Conservation (phyloP, 2,113 vertebrate genomes). For the Girardinichthys multiradiatus region DNA sequence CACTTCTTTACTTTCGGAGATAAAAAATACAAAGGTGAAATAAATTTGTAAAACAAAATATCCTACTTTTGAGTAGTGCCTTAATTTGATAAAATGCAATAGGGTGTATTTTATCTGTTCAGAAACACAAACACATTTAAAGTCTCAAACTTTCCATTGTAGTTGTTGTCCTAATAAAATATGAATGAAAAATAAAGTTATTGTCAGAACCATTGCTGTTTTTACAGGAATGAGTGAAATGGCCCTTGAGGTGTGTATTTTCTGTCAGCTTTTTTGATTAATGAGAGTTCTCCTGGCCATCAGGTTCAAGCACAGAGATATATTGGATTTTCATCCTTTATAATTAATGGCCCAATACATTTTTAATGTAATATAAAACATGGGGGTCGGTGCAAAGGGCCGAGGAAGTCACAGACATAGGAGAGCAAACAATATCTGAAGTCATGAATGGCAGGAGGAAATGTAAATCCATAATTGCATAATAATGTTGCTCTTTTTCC, state of each 20-base stretch:
- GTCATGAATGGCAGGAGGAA: background rate
- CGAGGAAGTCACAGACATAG: no score
- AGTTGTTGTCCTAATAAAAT: background rate
- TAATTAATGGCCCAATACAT: conserved; percentile 58
- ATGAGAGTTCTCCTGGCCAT: conserved; percentile 15
- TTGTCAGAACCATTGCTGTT: background rate
- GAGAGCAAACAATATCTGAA: no score
- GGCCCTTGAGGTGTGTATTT: background rate
- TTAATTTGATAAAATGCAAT: background rate
- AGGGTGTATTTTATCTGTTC: background rate
- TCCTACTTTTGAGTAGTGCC: background rate
- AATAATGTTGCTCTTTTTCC: no score
- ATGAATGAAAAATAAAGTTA: background rate
- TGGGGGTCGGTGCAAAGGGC: no score
- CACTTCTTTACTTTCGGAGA: background rate
- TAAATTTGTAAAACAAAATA: background rate
- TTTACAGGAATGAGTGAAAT: no score
- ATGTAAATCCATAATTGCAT: background rate
- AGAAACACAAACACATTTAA: no score
- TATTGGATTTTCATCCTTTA: conserved; percentile 37
- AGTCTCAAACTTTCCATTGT: no score
- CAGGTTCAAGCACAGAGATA: conserved; percentile 24
- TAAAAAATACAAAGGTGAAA: background rate
- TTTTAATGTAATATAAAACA: conserved; percentile 23
- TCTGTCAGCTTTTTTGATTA: background rate